Evolutionary conservation across 92 coral and sea anemone species (phyloP).

Genomic region (Umimayanthus kanabou): DNA sequence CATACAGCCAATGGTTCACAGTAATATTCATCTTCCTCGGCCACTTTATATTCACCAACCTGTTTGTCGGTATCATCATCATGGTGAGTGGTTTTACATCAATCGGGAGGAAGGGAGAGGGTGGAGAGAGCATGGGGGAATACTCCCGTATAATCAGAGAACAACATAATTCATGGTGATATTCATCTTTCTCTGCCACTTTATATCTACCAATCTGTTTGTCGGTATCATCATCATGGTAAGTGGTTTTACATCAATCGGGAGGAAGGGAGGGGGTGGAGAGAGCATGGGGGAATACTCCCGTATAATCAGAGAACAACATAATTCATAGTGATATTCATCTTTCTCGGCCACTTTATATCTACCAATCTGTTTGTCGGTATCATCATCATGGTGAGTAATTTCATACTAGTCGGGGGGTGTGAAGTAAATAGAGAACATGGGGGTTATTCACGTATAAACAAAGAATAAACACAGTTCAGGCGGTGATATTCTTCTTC

Average conservation of each 20-base stretch:
- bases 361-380: slow-evolving; percentile 95
- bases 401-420: neutral
- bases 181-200: slow-evolving; percentile 94
- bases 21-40: slow-evolving; percentile 94
- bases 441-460: too few relatives aligned
- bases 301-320: too few relatives aligned
- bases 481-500: slow-evolving; percentile 90
- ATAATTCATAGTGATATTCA: slow-evolving; percentile 32
- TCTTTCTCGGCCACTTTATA: slow-evolving; percentile 95
- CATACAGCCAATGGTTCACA: slow-evolving; percentile 99
- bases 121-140: neutral
- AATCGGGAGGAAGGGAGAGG: neutral
- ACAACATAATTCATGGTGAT: too few relatives aligned
- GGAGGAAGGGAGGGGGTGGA: neutral
- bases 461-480: too few relatives aligned
- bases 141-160: too few relatives aligned
- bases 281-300: neutral
- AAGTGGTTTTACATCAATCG: neutral
- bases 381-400: slow-evolving; percentile 91
- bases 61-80: slow-evolving; percentile 94
- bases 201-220: slow-evolving; percentile 91
- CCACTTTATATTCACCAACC: slow-evolving; percentile 94
- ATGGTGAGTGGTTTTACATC: slow-evolving; percentile 62
- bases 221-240: slow-evolving; percentile 98
- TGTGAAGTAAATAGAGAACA: neutral